Evolutionary conservation across 2,113 vertebrate species (phyloP).

Genomic region (Chaetura pelagica): DNA sequence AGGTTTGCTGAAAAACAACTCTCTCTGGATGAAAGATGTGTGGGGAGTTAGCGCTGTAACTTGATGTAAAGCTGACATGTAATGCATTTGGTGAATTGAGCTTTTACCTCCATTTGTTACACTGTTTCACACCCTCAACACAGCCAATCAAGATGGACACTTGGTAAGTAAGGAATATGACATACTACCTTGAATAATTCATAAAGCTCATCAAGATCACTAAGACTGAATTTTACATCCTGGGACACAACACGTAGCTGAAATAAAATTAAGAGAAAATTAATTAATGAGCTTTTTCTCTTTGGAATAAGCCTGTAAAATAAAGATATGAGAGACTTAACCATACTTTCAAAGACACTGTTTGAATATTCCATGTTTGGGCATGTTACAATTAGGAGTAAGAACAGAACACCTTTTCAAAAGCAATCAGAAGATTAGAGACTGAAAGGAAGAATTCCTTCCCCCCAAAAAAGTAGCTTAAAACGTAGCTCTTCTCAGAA

Average conservation of each 20-base stretch:
- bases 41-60: background rate
- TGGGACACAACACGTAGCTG: slow-evolving; percentile 94
- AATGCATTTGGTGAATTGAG: background rate
- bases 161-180: background rate
- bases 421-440: background rate
- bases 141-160: background rate
- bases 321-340: background rate
- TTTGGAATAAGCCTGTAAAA: background rate
- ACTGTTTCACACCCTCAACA: background rate
- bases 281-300: background rate
- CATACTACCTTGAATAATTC: slow-evolving; percentile 92
- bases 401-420: background rate
- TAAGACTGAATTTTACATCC: slow-evolving; percentile 86
- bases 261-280: slow-evolving; percentile 42
- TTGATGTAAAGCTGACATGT: background rate
- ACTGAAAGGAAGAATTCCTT: background rate
- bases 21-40: background rate
- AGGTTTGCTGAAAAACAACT: background rate
- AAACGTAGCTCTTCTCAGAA: background rate
- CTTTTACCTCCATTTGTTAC: background rate
- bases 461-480: background rate
- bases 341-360: background rate
- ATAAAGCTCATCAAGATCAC: slow-evolving; percentile 92
- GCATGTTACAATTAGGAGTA: background rate
- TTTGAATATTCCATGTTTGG: background rate